phyloP scores from a whole-genome alignment of 2,113 vertebrate genomes.

The Neolamprologus hecqui region DNA sequence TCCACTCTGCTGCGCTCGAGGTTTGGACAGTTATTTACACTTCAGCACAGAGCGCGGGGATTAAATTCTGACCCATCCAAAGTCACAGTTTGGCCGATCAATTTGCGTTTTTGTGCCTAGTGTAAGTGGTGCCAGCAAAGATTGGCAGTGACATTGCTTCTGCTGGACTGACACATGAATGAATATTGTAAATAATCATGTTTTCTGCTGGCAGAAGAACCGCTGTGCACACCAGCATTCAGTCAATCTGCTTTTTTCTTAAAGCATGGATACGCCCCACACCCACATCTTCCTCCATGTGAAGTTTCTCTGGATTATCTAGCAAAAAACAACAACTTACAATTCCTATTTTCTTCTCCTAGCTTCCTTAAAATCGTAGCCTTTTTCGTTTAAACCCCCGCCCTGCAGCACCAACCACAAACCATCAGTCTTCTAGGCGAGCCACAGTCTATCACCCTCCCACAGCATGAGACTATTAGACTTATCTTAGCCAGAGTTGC shows the following conservation, averaged over 20 bases:
- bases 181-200: neutral
- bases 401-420: neutral
- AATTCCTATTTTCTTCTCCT: neutral
- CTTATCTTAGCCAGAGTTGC: constrained; percentile 51
- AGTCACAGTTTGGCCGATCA: constrained; percentile 34
- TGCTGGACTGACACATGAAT: neutral
- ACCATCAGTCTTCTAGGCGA: constrained; percentile 8
- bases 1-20: neutral
- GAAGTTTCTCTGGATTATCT: neutral
- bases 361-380: neutral
- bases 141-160: constrained; percentile 8
- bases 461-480: constrained; percentile 42
- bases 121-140: neutral
- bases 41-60: constrained; percentile 7
- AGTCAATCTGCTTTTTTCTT: neutral
- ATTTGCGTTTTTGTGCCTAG: neutral
- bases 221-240: neutral
- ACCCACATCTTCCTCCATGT: neutral
- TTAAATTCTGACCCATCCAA: constrained; percentile 30
- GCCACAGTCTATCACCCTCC: constrained; percentile 42
- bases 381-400: neutral
- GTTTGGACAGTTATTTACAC: constrained; percentile 38
- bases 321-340: neutral
- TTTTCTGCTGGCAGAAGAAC: neutral
- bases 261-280: neutral